A percentile compares a stretch with the other conserved stretches of the same genome.
Evolutionary conservation across 2,888 invertebrate genomes (phyloP).

Genomic region (Apodemia hepburni): DNA sequence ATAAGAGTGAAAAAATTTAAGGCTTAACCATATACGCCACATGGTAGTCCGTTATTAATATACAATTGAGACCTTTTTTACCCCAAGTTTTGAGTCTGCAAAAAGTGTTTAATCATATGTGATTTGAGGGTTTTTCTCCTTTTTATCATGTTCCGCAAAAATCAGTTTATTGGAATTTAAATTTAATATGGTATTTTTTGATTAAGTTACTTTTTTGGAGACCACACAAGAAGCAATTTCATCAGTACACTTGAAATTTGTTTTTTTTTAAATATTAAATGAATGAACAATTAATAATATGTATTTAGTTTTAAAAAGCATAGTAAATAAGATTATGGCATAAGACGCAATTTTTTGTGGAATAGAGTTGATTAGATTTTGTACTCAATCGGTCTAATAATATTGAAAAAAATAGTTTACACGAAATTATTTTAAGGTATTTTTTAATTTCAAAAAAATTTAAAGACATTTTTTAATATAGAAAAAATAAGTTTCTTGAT

Average conservation of each 20-base stretch:
- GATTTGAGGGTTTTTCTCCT: conserved; percentile 5
- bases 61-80: conserved; percentile 35
- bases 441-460: too few relatives aligned
- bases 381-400: too few relatives aligned
- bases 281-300: too few relatives aligned
- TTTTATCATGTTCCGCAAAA: conserved; percentile 3
- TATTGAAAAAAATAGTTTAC: too few relatives aligned
- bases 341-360: too few relatives aligned
- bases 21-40: conserved; percentile 31
- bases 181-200: background rate
- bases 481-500: too few relatives aligned
- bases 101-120: conserved; percentile 20
- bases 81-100: conserved; percentile 26
- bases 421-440: too few relatives aligned
- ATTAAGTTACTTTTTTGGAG: background rate
- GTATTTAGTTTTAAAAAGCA: too few relatives aligned
- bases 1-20: conserved; percentile 15
- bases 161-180: conserved; percentile 1
- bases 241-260: background rate
- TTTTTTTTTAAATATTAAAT: too few relatives aligned
- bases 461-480: too few relatives aligned
- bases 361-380: too few relatives aligned
- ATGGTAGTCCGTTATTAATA: conserved; percentile 39
- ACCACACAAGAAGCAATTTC: background rate
- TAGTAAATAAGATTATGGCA: too few relatives aligned